A percentile compares a stretch with the other conserved stretches of the same genome.
Evolutionary conservation across 2,797 vertebrate species (phyloP).

Genomic region (Xiphophorus birchmanni): DNA sequence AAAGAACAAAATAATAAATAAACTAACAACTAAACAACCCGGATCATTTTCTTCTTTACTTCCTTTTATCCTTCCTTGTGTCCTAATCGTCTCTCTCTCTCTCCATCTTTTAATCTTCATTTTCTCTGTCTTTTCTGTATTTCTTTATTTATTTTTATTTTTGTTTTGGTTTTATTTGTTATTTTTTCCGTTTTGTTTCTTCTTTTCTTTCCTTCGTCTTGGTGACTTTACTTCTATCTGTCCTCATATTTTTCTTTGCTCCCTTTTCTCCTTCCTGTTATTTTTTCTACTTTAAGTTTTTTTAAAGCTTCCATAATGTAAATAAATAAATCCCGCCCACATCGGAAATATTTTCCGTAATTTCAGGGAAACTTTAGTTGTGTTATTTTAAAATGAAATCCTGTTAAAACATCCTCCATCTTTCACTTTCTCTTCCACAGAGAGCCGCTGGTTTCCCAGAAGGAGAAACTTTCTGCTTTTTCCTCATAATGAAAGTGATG

Average conservation of each 20-base stretch:
- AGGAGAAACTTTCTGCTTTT: slow-evolving; percentile 19
- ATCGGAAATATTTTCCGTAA: background rate
- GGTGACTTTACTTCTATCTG: no score
- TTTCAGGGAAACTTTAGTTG: background rate
- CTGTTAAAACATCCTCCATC: background rate
- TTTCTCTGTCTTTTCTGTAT: no score
- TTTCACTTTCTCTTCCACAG: slow-evolving; percentile 45
- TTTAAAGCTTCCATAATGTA: background rate
- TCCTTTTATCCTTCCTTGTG: no score
- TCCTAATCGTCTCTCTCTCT: no score
- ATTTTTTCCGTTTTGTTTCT: no score
- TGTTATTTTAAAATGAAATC: no score
- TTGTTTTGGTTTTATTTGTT: no score
- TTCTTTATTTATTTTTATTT: no score
- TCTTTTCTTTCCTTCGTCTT: no score
- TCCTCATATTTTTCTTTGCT: background rate
- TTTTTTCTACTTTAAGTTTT: background rate
- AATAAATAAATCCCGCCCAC: background rate
- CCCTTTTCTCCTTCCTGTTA: background rate
- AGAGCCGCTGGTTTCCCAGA: background rate
- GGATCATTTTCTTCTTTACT: no score
- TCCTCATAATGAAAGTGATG: slow-evolving; percentile 47
- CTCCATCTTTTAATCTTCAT: background rate
- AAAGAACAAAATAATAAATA: no score
- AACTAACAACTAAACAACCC: no score